Evolutionary conservation across 2,113 vertebrate species (phyloP).

Genomic region (Cephalopterus ornatus): DNA sequence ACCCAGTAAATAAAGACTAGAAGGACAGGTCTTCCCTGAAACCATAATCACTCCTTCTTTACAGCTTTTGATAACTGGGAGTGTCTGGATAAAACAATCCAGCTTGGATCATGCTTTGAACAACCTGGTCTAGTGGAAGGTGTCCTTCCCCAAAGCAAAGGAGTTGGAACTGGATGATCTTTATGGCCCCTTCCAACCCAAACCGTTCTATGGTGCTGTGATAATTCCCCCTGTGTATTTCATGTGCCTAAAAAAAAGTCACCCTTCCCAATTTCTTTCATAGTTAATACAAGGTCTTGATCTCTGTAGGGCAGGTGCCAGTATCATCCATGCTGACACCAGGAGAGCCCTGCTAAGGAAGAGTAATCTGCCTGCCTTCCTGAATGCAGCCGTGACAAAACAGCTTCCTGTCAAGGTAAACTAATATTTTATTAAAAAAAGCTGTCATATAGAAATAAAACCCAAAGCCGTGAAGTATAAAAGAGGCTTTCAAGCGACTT

Average conservation of each 20-base stretch:
- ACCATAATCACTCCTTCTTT: background rate
- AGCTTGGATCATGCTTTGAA: background rate
- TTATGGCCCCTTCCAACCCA: background rate
- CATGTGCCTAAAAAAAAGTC: background rate
- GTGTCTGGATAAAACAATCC: background rate
- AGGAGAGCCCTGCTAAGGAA: background rate
- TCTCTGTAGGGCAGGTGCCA: background rate
- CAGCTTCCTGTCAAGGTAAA: background rate
- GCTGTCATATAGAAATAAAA: background rate
- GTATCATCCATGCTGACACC: background rate
- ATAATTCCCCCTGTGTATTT: background rate
- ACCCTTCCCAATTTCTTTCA: background rate
- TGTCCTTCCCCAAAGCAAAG: background rate
- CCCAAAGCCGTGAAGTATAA: background rate
- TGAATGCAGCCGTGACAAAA: background rate
- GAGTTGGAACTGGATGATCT: background rate
- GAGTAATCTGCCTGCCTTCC: background rate
- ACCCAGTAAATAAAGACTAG: background rate
- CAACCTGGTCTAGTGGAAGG: background rate
- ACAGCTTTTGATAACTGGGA: background rate
- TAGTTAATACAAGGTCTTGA: background rate
- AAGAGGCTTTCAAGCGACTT: slow-evolving; percentile 22
- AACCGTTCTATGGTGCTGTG: background rate
- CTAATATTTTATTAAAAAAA: background rate
- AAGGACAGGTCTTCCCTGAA: background rate